Conservation (phyloP, 2,797 vertebrate genomes). For the Gouania willdenowi region DNA sequence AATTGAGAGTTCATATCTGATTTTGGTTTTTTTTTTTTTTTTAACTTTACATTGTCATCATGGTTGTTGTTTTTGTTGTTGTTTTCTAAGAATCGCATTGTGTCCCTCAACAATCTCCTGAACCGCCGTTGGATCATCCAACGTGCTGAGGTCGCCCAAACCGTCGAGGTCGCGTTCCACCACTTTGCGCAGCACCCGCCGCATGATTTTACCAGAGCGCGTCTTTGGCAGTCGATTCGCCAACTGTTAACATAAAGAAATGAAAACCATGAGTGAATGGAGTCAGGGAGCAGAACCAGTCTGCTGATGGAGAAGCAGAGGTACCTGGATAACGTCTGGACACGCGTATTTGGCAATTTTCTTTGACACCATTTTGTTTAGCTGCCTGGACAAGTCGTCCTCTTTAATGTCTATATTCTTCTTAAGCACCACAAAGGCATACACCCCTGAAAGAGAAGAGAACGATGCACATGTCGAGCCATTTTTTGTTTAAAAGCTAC, state of each 20-base stretch:
- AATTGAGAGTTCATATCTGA: too few species aligned
- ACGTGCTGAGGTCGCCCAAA: conserved; percentile 87
- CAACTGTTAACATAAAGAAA: conserved; percentile 54
- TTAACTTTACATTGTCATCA: too few species aligned
- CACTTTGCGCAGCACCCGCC: conserved; percentile 87
- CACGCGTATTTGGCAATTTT: conserved; percentile 95
- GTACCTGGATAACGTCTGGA: conserved; percentile 82
- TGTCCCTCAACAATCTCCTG: conserved; percentile 82
- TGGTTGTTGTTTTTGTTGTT: neutral
- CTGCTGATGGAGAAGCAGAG: neutral
- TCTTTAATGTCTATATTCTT: conserved; percentile 53
- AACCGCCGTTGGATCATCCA: conserved; percentile 86
- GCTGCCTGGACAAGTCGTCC: conserved; percentile 65
- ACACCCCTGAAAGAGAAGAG: conserved; percentile 82
- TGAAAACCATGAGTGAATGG: too few species aligned
- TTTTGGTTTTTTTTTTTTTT: too few species aligned
- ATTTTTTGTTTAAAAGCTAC: too few species aligned
- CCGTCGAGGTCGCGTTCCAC: conserved; percentile 61
- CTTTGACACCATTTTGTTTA: conserved; percentile 78
- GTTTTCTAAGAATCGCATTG: conserved; percentile 21
- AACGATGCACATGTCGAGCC: too few species aligned
- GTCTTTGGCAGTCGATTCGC: conserved; percentile 93
- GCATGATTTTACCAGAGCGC: conserved; percentile 95
- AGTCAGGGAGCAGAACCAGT: too few species aligned
- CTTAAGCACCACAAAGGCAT: conserved; percentile 90